Evolutionary conservation across 2,113 vertebrate species (phyloP).

Genomic region (Campylorhamphus procurvoides): DNA sequence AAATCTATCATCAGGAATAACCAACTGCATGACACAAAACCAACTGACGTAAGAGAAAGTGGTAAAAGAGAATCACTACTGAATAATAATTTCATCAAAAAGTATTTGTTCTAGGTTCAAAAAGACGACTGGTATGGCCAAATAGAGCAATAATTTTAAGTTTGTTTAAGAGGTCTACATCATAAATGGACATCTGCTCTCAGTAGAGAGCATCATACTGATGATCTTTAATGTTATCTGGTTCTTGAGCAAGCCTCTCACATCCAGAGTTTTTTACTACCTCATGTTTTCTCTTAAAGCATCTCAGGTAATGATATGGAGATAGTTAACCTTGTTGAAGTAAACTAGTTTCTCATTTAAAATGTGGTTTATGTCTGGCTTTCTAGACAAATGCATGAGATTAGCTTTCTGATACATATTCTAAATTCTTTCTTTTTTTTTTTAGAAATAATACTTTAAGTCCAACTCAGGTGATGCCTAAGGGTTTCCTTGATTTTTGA

Average conservation of each 20-base stretch:
- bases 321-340: neutral
- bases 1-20: neutral
- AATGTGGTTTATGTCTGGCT: neutral
- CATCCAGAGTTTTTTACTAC: neutral
- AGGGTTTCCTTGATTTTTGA: too few relatives aligned
- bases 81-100: neutral
- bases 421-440: neutral
- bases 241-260: neutral
- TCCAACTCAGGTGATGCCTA: neutral
- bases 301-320: neutral
- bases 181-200: neutral
- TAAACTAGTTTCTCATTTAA: neutral
- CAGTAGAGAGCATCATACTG: neutral
- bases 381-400: neutral
- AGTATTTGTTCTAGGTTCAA: neutral
- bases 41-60: neutral
- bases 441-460: neutral
- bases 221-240: neutral
- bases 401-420: neutral
- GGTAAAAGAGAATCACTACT: neutral
- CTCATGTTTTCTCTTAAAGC: neutral
- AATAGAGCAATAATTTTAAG: neutral
- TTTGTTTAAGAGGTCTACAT: neutral
- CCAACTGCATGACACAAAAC: neutral
- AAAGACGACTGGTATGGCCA: neutral